Evolutionary conservation across 2,797 vertebrate species (phyloP).

Genomic region (Tapirus indicus): DNA sequence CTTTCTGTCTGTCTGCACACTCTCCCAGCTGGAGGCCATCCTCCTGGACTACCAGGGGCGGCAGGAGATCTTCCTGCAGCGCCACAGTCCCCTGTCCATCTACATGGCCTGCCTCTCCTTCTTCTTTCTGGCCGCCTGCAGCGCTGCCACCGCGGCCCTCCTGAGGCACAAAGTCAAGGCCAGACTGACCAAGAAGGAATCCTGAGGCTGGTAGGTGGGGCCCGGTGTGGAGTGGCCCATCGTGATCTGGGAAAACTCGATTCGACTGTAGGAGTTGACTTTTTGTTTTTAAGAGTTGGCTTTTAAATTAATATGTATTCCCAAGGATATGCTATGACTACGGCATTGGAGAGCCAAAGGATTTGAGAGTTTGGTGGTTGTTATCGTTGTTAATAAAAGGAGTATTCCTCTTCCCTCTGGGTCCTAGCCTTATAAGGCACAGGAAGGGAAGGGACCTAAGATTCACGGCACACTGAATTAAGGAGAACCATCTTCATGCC

Average conservation of each 20-base stretch:
- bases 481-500: not conserved
- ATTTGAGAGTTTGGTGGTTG: not conserved
- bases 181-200: constrained; percentile 87
- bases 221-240: not conserved
- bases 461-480: not conserved
- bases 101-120: constrained; percentile 91
- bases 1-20: constrained; percentile 93
- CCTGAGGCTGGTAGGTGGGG: constrained; percentile 77
- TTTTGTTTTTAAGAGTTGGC: constrained; percentile 25
- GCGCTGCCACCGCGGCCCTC: constrained; percentile 89
- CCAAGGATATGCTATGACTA: constrained; percentile 3
- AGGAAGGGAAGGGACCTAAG: constrained; percentile 41
- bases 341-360: constrained; percentile 35
- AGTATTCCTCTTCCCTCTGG: not conserved
- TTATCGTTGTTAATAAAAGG: not conserved
- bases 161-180: constrained; percentile 88
- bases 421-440: not conserved
- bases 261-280: not conserved
- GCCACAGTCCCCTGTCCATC: constrained; percentile 89
- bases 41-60: constrained; percentile 92
- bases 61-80: constrained; percentile 87
- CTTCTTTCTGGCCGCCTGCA: constrained; percentile 89
- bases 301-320: constrained; percentile 57
- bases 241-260: constrained; percentile 55
- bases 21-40: constrained; percentile 95